Evolutionary conservation across 2,113 vertebrate genomes (phyloP).

Genomic region (Bettongia penicillata): DNA sequence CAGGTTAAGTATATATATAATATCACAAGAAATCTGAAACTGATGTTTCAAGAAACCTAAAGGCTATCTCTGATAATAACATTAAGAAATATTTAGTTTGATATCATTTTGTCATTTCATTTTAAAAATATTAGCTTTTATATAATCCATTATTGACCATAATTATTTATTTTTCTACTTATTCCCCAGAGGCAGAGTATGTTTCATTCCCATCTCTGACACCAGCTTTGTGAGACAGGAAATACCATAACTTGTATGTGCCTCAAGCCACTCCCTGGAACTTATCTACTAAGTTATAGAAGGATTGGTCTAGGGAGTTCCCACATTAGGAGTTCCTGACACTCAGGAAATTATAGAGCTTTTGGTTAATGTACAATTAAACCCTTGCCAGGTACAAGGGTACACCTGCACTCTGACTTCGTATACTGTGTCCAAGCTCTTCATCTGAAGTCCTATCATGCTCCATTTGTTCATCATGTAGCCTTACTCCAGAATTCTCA

Average conservation of each 20-base stretch:
- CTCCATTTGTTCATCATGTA: neutral
- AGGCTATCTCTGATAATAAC: no score
- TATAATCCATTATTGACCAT: neutral
- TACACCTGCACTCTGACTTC: neutral
- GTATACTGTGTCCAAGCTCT: neutral
- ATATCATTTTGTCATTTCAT: no score
- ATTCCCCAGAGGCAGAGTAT: neutral
- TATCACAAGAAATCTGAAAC: no score
- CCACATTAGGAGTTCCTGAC: neutral
- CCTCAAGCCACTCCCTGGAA: neutral
- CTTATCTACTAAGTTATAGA: neutral
- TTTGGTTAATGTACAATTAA: neutral
- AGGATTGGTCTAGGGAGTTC: neutral
- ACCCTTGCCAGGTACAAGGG: neutral
- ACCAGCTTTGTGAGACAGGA: neutral
- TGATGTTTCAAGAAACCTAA: no score
- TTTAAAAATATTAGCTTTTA: no score
- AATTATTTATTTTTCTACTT: neutral
- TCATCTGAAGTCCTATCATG: neutral
- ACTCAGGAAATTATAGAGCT: neutral
- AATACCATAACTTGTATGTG: neutral
- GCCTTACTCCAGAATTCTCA: neutral
- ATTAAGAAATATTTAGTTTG: no score
- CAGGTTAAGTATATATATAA: no score
- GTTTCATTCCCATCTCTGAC: neutral